Percentiles rank a stretch among this genome's conserved stretches.
These are phyloP conservation scores for Pelusios castaneus DNA, from an alignment of 2,113 vertebrate genomes.

Conservation along the genomic window DNA sequence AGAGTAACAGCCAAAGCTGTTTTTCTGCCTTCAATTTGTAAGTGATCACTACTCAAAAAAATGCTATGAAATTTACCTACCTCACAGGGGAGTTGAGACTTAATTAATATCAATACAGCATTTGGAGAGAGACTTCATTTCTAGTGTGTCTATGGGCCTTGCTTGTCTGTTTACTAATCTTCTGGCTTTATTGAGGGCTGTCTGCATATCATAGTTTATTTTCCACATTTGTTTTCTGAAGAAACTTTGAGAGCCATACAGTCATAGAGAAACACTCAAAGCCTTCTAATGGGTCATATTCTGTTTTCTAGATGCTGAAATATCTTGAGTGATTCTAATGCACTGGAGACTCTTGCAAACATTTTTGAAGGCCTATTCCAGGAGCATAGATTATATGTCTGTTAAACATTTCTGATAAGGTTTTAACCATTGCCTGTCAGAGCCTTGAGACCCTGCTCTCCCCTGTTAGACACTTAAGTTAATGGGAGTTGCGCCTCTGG, in stretches of 20 bases:
- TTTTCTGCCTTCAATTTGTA: constrained; percentile 36
- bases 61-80: constrained; percentile 24
- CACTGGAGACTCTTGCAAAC: not conserved
- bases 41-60: constrained; percentile 42
- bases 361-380: not conserved
- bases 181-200: not conserved
- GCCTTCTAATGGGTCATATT: not conserved
- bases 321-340: not conserved
- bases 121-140: not conserved
- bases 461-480: not conserved
- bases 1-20: constrained; percentile 35
- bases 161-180: not conserved
- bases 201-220: not conserved
- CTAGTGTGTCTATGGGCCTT: not conserved
- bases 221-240: accelerated
- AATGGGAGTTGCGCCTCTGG: not conserved
- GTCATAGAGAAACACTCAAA: accelerated
- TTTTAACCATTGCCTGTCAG: accelerated
- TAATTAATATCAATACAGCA: constrained; percentile 25
- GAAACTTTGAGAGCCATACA: accelerated
- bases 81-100: not conserved
- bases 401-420: not conserved
- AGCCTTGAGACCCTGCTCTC: not conserved
- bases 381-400: not conserved
- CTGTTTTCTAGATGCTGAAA: not conserved